Evolutionary conservation across 1,140 invertebrate species (phyloP), one percentile per base, ranked within the genome.

Genomic region (Zaprionus lachaisei): DNA sequence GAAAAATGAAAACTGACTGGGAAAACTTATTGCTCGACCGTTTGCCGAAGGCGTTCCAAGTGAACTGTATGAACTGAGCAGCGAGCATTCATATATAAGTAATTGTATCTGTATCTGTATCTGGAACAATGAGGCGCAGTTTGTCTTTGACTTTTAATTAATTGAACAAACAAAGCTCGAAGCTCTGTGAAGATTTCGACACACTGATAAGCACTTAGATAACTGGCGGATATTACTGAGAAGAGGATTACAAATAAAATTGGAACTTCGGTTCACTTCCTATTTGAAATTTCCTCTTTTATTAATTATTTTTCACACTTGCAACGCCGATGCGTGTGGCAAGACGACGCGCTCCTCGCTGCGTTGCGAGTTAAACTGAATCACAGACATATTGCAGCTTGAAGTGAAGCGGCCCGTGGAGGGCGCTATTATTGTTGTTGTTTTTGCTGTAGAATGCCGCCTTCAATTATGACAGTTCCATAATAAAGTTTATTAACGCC

Each of bases 61-160:
- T 79, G 28, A 91, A 91, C 77, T 91, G 80, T 72, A 62, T 56
- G 47, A 38, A 51, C 58, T 31, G 41, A 14, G 6, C 67, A 12
- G 44, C 57, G 54, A 70, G 60, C 81, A 81, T 66, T 65, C 76
- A 85, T 90, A 79, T 75, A 80, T 74, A 57, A 26, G 65, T 86
- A 71, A 57, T 11, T 34, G 2, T 47, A 47, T 47, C 20, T 34
- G 2, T 47, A 47, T 47, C 41, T 44, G 5, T 44, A 17, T 44
- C 41, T 47, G 41, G 54, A 44, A 71, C 67, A 67, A 47, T 44
- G 55, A 24, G 41, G 64, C 56, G 49, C 69, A 49, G 58, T 73
- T 73, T 63, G 41, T 62, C 55, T 60, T 84, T 84, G 83, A 79
- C 61, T 74, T 89, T 89, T 91, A 87, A 89, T 89, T 89, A 89